These are phyloP conservation scores for Pyrocephalus nanus DNA, from an alignment of 2,797 vertebrate genomes.

Conservation along the genomic window DNA sequence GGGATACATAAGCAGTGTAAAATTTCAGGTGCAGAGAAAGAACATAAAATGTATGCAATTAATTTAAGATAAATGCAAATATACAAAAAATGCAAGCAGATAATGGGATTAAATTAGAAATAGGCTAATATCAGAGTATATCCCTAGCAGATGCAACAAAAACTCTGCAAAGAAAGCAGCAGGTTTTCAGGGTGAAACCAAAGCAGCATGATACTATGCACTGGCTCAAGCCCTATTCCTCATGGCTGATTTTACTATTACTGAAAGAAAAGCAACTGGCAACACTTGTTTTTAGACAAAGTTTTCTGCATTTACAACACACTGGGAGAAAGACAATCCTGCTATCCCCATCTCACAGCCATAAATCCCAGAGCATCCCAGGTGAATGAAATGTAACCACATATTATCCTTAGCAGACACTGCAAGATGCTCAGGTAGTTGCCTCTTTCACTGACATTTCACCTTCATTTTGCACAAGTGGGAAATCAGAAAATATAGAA, in stretches of 20 bases:
- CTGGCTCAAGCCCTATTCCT: background rate
- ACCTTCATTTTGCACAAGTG: background rate
- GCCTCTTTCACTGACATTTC: background rate
- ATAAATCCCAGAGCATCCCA: background rate
- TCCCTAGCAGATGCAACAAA: background rate
- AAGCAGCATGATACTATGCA: background rate
- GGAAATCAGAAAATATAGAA: background rate
- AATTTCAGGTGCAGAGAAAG: conserved; percentile 29
- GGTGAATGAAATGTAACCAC: background rate
- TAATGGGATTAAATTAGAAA: conserved; percentile 38
- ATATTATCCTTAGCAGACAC: background rate
- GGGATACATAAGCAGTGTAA: background rate
- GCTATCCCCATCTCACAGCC: background rate
- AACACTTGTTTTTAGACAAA: background rate
- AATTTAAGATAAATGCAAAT: conserved; percentile 50
- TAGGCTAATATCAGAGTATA: conserved; percentile 1
- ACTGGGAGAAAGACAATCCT: background rate
- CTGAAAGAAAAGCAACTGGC: background rate
- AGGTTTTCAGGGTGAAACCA: background rate
- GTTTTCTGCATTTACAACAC: background rate
- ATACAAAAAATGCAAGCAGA: conserved; percentile 41
- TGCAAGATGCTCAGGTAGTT: background rate
- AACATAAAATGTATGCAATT: conserved; percentile 29
- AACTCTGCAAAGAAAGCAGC: background rate
- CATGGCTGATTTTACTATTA: background rate